Evolutionary conservation across 2,797 vertebrate species (phyloP).

Genomic region (Clarias laeviceps): DNA sequence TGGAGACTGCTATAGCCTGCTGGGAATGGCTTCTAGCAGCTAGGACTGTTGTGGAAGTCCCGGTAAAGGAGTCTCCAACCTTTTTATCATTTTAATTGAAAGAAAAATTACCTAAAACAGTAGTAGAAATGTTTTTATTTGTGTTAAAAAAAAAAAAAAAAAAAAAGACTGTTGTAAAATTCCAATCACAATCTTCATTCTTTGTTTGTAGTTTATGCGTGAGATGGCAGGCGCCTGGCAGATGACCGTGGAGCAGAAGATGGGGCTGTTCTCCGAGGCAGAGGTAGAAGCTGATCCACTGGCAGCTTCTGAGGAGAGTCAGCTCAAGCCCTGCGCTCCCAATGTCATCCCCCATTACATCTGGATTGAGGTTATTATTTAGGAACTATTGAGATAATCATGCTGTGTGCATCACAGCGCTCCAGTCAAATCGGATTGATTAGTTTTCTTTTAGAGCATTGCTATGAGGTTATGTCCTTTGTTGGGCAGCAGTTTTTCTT

Average conservation of each 20-base stretch:
- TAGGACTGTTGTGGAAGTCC: slow-evolving; percentile 87
- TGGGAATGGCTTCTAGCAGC: slow-evolving; percentile 98
- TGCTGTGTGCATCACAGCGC: background rate
- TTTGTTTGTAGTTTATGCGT: slow-evolving; percentile 84
- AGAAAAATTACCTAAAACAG: background rate
- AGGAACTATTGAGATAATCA: background rate
- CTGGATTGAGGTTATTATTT: slow-evolving; percentile 85
- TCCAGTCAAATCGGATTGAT: no score
- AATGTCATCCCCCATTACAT: slow-evolving; percentile 91
- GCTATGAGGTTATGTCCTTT: background rate
- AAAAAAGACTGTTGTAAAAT: background rate
- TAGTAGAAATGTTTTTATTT: background rate
- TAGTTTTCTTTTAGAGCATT: background rate
- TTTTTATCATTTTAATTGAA: background rate
- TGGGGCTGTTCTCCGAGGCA: slow-evolving; percentile 88
- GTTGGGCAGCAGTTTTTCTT: background rate
- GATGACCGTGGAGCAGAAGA: slow-evolving; percentile 93
- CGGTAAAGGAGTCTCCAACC: slow-evolving; percentile 72
- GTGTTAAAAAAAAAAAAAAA: no score
- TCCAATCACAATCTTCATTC: background rate
- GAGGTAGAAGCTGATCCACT: slow-evolving; percentile 91
- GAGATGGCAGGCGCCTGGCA: slow-evolving; percentile 98
- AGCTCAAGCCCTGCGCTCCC: slow-evolving; percentile 86
- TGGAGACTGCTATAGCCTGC: slow-evolving; percentile 93
- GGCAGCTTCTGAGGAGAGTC: slow-evolving; percentile 92